phyloP scores from a whole-genome alignment of 2,888 invertebrate species.

The Idaea biselata region DNA sequence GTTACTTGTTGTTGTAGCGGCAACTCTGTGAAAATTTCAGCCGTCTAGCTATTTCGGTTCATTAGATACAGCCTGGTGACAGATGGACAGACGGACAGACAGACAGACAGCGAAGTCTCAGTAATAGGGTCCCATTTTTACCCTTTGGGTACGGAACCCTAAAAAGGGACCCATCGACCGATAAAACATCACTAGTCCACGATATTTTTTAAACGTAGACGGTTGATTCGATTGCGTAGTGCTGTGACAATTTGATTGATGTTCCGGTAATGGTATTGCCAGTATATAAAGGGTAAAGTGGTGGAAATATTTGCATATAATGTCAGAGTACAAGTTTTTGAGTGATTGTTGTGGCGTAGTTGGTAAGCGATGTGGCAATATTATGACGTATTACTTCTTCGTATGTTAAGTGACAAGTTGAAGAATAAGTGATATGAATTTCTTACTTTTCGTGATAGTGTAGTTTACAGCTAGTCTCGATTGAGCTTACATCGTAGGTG shows the following conservation, averaged over 20 bases:
- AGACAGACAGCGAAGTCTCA: too few species aligned
- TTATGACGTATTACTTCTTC: conserved; percentile 7
- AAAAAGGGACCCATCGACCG: conserved; percentile 13
- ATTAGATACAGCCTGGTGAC: too few species aligned
- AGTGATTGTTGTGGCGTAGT: neutral
- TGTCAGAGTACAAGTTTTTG: neutral
- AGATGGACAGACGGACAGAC: too few species aligned
- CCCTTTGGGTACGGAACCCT: too few species aligned
- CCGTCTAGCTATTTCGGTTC: too few species aligned
- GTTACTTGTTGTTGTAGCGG: too few species aligned
- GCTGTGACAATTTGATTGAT: conserved; percentile 34
- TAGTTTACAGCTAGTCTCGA: too few species aligned
- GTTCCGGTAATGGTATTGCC: conserved; percentile 10
- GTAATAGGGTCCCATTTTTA: too few species aligned
- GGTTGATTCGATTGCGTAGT: conserved; percentile 37
- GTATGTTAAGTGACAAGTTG: neutral
- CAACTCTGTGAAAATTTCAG: too few species aligned
- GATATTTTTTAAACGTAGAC: conserved; percentile 21
- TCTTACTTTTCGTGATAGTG: too few species aligned
- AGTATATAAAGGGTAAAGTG: neutral
- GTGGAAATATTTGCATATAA: neutral
- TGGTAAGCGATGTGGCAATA: neutral
- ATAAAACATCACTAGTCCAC: conserved; percentile 22
- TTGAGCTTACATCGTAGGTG: too few species aligned
- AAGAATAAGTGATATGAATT: neutral